Evolutionary conservation across 2,113 vertebrate genomes (phyloP).

Genomic region (Nymphicus hollandicus): DNA sequence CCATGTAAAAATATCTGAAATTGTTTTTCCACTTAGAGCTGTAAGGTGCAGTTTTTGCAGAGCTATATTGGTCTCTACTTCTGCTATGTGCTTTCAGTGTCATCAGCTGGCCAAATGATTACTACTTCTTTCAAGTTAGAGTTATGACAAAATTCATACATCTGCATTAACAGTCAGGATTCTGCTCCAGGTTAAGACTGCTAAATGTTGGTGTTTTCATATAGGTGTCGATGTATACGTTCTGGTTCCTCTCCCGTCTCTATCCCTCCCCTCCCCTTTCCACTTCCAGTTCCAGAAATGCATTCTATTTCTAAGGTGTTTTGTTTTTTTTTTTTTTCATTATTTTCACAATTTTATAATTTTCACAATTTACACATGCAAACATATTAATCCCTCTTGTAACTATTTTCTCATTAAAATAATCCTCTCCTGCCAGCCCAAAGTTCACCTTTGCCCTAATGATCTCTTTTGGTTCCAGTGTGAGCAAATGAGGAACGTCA

Average conservation of each 20-base stretch:
- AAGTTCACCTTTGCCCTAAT: not conserved
- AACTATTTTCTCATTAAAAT: not conserved
- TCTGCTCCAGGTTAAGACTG: not conserved
- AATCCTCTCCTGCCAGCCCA: not conserved
- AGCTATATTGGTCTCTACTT: not conserved
- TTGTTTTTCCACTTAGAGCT: not conserved
- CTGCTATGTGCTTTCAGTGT: not conserved
- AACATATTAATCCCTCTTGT: not conserved
- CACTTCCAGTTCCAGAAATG: not conserved
- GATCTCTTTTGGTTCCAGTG: not conserved
- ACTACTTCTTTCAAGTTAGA: not conserved
- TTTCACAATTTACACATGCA: not conserved
- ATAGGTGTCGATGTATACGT: not conserved
- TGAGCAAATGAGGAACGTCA: constrained; percentile 12
- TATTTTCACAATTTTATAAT: not conserved
- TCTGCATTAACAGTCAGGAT: not conserved
- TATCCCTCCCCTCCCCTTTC: not conserved
- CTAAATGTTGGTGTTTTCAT: not conserved
- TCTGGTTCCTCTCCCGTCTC: not conserved
- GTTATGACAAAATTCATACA: not conserved
- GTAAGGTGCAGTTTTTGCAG: not conserved
- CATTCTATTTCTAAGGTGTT: not conserved
- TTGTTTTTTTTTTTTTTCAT: not conserved
- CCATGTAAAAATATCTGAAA: not conserved
- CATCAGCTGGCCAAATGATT: not conserved